These are phyloP conservation scores for Brachylomia viminalis DNA, from an alignment of 2,888 invertebrate genomes.

Conservation along the genomic window DNA sequence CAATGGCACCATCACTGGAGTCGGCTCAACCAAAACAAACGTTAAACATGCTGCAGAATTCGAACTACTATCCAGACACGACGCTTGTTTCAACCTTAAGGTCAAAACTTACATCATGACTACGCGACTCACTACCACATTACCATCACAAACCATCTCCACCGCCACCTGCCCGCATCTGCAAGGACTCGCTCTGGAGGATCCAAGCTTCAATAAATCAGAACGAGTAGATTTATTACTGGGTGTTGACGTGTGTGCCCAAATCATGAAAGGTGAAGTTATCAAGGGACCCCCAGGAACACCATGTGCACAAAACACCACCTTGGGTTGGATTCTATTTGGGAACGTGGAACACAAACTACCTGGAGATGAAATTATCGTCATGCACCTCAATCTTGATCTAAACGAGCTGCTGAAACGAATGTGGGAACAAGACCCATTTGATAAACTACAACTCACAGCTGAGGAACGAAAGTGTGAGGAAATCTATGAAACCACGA, in stretches of 20 bases:
- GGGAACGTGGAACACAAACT: background rate
- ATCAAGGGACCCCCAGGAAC: slow-evolving; percentile 50
- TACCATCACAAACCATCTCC: slow-evolving; percentile 39
- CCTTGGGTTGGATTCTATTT: slow-evolving; percentile 3
- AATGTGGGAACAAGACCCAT: slow-evolving; percentile 28
- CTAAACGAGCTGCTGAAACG: slow-evolving; percentile 12
- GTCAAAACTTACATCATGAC: slow-evolving; percentile 47
- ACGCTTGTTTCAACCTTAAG: slow-evolving; percentile 12
- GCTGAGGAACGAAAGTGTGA: slow-evolving; percentile 23
- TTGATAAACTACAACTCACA: slow-evolving; percentile 1
- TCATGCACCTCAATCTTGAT: slow-evolving; percentile 24
- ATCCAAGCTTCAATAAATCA: slow-evolving; percentile 29
- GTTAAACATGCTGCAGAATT: slow-evolving; percentile 42
- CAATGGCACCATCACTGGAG: slow-evolving; percentile 41
- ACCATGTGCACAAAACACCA: slow-evolving; percentile 1
- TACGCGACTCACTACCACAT: slow-evolving; percentile 50
- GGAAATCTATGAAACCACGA: slow-evolving; percentile 19
- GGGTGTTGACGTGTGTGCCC: slow-evolving; percentile 57
- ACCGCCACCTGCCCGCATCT: slow-evolving; percentile 32
- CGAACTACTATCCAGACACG: slow-evolving; percentile 17
- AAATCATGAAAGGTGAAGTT: slow-evolving; percentile 46
- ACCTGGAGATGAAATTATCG: slow-evolving; percentile 5
- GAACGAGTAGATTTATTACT: slow-evolving; percentile 60
- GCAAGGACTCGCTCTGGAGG: slow-evolving; percentile 41
- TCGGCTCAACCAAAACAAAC: slow-evolving; percentile 31